Conservation (phyloP, 2,113 vertebrate genomes). For the Sitta europaea region DNA sequence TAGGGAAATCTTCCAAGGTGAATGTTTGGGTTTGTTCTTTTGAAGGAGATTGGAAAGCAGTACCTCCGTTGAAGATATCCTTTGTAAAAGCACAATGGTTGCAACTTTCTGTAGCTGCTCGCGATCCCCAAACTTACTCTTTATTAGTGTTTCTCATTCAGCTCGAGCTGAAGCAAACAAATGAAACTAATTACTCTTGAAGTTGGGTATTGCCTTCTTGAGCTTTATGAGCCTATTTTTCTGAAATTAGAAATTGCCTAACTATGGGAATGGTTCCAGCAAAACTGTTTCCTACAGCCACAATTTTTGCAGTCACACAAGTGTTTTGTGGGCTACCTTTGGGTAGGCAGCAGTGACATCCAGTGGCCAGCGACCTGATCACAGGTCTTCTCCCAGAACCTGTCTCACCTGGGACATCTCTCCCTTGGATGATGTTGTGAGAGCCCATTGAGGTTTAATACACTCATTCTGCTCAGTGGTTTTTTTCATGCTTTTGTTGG, state of each 20-base stretch:
- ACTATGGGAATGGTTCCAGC: constrained; percentile 70
- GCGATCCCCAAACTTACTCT: constrained; percentile 55
- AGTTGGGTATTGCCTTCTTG: constrained; percentile 75
- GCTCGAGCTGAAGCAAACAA: constrained; percentile 76
- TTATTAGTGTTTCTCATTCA: constrained; percentile 66
- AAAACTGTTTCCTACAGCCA: constrained; percentile 72
- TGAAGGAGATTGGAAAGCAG: background rate
- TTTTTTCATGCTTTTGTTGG: background rate
- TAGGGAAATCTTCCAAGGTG: background rate
- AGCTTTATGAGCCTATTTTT: constrained; percentile 80
- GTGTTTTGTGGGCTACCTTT: constrained; percentile 66
- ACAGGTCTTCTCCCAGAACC: constrained; percentile 43
- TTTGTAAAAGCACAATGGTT: constrained; percentile 57
- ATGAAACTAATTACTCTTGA: constrained; percentile 79
- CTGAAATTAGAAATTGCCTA: constrained; percentile 80
- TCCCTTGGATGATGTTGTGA: background rate
- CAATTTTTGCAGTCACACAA: constrained; percentile 78
- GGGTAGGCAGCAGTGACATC: constrained; percentile 77
- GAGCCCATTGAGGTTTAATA: background rate
- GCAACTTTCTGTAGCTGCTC: constrained; percentile 59
- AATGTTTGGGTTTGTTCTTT: background rate
- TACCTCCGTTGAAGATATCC: background rate
- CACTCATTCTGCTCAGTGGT: background rate
- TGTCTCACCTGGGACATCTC: background rate
- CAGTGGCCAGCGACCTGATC: constrained; percentile 71